Percentiles rank a stretch among this genome's conserved stretches.
Evolutionary conservation across 2,113 vertebrate genomes (phyloP).

Genomic region (Pomatorhinus ruficollis): DNA sequence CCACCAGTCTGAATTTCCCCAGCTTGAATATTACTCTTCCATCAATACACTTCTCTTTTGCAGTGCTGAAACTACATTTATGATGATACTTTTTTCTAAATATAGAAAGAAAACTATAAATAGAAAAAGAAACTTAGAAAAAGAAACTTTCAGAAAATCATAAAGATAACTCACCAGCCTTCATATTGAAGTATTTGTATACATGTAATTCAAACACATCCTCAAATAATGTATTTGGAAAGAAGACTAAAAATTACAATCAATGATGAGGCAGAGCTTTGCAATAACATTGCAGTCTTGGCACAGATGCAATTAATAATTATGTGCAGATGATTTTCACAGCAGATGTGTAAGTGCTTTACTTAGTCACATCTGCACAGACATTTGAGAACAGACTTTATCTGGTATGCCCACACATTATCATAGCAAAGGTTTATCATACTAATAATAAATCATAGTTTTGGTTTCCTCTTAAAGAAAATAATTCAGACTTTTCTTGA

Average conservation of each 20-base stretch:
- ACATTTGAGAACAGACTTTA: background rate
- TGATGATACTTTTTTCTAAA: background rate
- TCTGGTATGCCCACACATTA: background rate
- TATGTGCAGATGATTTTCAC: background rate
- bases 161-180: background rate
- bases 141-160: background rate
- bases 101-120: background rate
- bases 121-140: background rate
- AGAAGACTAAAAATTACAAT: background rate
- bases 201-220: background rate
- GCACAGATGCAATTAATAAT: background rate
- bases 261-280: background rate
- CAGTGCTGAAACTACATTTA: background rate
- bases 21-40: background rate
- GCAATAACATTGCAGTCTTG: background rate
- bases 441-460: background rate
- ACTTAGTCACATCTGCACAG: background rate
- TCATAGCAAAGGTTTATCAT: background rate
- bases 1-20: background rate
- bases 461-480: background rate
- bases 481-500: background rate
- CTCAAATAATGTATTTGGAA: background rate
- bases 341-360: background rate
- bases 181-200: background rate
- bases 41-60: background rate